These are phyloP conservation scores for Lepus timidus DNA, from an alignment of 2,113 vertebrate genomes.

Conservation along the genomic window DNA sequence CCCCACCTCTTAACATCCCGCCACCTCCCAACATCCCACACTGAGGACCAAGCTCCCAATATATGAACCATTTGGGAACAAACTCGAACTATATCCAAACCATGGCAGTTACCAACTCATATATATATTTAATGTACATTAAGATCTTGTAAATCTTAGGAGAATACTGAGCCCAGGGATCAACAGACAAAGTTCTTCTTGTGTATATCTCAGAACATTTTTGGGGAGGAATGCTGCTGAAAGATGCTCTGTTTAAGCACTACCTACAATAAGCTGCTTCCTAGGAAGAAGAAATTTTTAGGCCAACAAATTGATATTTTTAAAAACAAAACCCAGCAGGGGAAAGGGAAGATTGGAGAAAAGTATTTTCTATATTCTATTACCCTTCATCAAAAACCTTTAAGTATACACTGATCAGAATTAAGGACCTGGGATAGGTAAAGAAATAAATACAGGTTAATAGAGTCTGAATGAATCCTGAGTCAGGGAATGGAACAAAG, in stretches of 20 bases:
- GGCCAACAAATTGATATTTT: slow-evolving; percentile 3
- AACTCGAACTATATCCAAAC: no score
- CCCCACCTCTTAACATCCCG: no score
- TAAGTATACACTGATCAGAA: neutral
- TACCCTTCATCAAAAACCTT: neutral
- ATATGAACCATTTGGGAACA: no score
- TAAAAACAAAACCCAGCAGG: neutral
- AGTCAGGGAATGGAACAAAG: neutral
- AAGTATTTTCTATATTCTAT: neutral
- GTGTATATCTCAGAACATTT: neutral
- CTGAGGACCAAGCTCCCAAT: no score
- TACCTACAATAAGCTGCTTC: neutral
- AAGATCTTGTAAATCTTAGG: neutral
- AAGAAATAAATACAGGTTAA: slow-evolving; percentile 11
- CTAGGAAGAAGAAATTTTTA: neutral
- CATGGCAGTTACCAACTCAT: no score
- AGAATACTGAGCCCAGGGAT: slow-evolving; percentile 31
- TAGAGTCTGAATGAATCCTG: slow-evolving; percentile 1
- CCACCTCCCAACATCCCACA: no score
- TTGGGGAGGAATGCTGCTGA: neutral
- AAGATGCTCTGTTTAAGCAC: slow-evolving; percentile 17
- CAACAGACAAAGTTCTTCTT: slow-evolving; percentile 20
- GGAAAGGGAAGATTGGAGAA: neutral
- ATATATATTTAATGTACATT: neutral
- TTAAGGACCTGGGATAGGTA: neutral